phyloP scores from a whole-genome alignment of 2,797 vertebrate genomes.

The Protonibea diacanthus region DNA sequence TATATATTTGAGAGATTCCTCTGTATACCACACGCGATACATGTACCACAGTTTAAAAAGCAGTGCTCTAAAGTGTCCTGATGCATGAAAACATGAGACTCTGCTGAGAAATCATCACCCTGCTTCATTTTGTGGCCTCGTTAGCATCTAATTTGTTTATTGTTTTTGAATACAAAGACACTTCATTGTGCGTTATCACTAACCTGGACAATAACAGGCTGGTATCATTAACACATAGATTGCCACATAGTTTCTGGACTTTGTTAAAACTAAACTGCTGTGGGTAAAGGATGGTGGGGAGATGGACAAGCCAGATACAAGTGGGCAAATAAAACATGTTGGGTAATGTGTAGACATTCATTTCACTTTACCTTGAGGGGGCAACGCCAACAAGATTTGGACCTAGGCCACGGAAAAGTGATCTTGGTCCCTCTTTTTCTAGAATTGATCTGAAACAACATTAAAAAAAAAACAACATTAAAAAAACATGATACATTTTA shows the following conservation, averaged over 20 bases:
- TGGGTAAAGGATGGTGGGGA: background rate
- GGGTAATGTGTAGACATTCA: background rate
- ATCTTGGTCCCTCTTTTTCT: conserved; percentile 98
- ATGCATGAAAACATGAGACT: background rate
- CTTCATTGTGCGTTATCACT: background rate
- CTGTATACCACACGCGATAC: too few species aligned
- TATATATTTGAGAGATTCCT: too few species aligned
- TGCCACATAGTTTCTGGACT: background rate
- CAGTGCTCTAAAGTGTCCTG: too few species aligned
- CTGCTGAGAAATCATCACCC: background rate
- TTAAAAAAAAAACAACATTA: conserved; percentile 26
- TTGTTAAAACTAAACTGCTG: background rate
- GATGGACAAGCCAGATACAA: background rate
- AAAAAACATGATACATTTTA: background rate
- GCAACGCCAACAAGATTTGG: conserved; percentile 98
- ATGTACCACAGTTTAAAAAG: too few species aligned
- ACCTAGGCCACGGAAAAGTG: conserved; percentile 96
- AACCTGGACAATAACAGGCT: background rate
- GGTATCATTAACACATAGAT: background rate
- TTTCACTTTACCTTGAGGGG: conserved; percentile 92
- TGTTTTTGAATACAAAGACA: conserved; percentile 6
- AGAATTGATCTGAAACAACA: conserved; percentile 92
- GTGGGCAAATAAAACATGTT: background rate
- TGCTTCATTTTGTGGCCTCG: background rate
- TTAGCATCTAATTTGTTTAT: background rate